A percentile compares a stretch with the other conserved stretches of the same genome.
phyloP scores from a whole-genome alignment of 2,888 invertebrate genomes.

The Rhagonycha fulva region DNA sequence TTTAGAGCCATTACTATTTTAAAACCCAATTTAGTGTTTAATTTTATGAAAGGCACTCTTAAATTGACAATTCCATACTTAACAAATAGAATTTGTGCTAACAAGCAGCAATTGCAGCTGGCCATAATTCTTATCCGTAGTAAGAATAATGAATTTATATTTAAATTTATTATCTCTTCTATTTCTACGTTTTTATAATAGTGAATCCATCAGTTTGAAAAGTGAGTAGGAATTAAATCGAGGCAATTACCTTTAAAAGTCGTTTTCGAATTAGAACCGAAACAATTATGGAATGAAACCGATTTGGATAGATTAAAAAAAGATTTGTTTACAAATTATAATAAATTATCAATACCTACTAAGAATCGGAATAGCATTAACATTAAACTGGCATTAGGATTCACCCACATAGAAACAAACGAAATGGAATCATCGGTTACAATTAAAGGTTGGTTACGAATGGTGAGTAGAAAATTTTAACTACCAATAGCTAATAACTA shows the following conservation, averaged over 20 bases:
- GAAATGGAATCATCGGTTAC: slow-evolving; percentile 66
- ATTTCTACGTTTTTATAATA: not conserved
- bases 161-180: not conserved
- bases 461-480: slow-evolving; percentile 58
- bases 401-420: slow-evolving; percentile 68
- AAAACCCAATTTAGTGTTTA: not conserved
- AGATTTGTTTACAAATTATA: slow-evolving; percentile 62
- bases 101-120: not conserved
- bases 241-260: not conserved
- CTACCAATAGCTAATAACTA: too few species aligned
- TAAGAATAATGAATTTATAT: not conserved
- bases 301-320: slow-evolving; percentile 60
- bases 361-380: slow-evolving; percentile 57
- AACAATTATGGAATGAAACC: slow-evolving; percentile 61
- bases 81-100: not conserved
- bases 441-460: slow-evolving; percentile 62
- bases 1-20: not conserved
- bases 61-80: not conserved
- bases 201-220: not conserved
- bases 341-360: slow-evolving; percentile 60
- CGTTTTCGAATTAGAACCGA: slow-evolving; percentile 44
- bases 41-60: not conserved
- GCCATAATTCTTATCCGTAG: not conserved
- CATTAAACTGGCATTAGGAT: slow-evolving; percentile 61
- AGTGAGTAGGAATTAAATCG: not conserved